Percentiles rank a stretch among this genome's conserved stretches.
These are phyloP conservation scores for Catagonus wagneri DNA, from an alignment of 2,113 vertebrate genomes.

Conservation along the genomic window DNA sequence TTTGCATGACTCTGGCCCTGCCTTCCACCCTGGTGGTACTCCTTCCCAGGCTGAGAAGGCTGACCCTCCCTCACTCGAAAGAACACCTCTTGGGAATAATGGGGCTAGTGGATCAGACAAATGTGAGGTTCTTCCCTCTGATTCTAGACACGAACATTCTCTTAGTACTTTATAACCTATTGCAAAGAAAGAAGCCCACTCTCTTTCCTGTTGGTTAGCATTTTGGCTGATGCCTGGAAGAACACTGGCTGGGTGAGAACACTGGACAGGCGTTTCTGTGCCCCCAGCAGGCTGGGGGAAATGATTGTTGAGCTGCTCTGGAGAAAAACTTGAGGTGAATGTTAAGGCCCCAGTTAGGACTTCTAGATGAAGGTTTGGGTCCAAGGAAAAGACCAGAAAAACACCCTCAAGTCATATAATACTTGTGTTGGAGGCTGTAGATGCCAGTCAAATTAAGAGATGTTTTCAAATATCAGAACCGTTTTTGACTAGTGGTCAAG, in stretches of 20 bases:
- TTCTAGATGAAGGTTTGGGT: slow-evolving; percentile 55
- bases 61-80: background rate
- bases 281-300: background rate
- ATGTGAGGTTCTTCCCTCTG: background rate
- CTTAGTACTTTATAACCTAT: background rate
- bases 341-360: background rate
- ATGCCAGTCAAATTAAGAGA: slow-evolving; percentile 71
- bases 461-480: slow-evolving; percentile 77
- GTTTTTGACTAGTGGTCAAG: slow-evolving; percentile 70
- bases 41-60: background rate
- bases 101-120: background rate
- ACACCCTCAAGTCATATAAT: slow-evolving; percentile 66
- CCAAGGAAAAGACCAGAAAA: slow-evolving; percentile 72
- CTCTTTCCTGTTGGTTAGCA: slow-evolving; percentile 28
- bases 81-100: background rate
- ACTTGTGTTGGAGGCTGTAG: slow-evolving; percentile 65
- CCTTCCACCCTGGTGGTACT: background rate
- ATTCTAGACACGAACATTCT: slow-evolving; percentile 48
- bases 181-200: slow-evolving; percentile 44
- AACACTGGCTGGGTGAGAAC: background rate
- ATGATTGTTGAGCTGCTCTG: slow-evolving; percentile 22
- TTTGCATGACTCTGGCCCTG: background rate
- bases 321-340: slow-evolving; percentile 58
- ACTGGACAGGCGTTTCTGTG: slow-evolving; percentile 6
- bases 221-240: slow-evolving; percentile 32